These are phyloP conservation scores for Paguma larvata DNA, from an alignment of 2,797 vertebrate genomes.

Conservation along the genomic window DNA sequence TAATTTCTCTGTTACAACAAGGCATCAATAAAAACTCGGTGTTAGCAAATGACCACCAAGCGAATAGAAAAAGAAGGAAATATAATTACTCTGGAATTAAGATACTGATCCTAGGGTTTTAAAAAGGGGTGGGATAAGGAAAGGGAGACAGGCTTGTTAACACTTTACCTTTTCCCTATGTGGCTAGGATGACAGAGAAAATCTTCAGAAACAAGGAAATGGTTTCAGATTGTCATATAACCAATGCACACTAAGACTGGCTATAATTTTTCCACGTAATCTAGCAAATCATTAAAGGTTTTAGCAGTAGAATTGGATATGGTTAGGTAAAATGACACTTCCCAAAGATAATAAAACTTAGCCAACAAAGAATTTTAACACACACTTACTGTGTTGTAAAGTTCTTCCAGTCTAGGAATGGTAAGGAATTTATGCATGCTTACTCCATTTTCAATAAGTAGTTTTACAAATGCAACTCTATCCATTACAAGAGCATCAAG, in stretches of 20 bases:
- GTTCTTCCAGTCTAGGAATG: conserved; percentile 97
- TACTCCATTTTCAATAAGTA: conserved; percentile 99
- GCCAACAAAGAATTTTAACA: conserved; percentile 40
- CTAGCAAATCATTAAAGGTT: conserved; percentile 33
- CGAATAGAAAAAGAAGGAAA: background rate
- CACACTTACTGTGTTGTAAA: conserved; percentile 97
- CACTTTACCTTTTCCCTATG: background rate
- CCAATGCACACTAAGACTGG: background rate
- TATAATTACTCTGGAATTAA: background rate
- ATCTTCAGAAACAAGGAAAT: background rate
- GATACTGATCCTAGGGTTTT: background rate
- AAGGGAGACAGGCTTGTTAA: background rate
- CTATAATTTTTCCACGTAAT: background rate
- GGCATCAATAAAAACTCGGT: conserved; percentile 13
- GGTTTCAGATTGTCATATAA: background rate
- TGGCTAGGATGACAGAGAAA: background rate
- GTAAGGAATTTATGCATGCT: conserved; percentile 99
- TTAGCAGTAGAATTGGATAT: conserved; percentile 5
- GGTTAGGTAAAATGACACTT: conserved; percentile 56
- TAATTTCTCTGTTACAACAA: conserved; percentile 13
- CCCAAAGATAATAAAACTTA: conserved; percentile 15
- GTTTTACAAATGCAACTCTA: conserved; percentile 98
- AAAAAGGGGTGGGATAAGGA: background rate
- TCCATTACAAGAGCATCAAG: conserved; percentile 99
- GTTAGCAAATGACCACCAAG: background rate